These are phyloP conservation scores for Pygathrix nemaeus DNA, from an alignment of 2,113 vertebrate species.

Conservation along the genomic window DNA sequence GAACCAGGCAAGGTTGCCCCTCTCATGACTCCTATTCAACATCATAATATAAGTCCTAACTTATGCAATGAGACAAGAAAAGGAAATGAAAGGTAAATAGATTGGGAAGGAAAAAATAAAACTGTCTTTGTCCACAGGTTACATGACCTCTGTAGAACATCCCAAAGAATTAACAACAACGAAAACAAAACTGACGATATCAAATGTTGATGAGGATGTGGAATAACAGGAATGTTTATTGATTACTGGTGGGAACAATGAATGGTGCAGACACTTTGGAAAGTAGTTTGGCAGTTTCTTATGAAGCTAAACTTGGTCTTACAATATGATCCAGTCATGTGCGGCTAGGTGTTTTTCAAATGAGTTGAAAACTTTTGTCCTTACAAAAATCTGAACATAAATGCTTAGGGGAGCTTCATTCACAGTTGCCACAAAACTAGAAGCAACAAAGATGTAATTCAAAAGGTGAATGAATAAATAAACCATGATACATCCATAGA, in stretches of 20 bases:
- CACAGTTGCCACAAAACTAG: not conserved
- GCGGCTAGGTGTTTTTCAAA: not conserved
- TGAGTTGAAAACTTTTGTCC: not conserved
- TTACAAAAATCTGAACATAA: not conserved
- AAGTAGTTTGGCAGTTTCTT: not conserved
- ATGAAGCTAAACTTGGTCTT: not conserved
- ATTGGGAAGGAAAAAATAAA: not conserved
- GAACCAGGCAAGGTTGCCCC: not conserved
- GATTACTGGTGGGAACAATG: not conserved
- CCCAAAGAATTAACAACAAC: not conserved
- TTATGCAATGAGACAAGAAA: constrained; percentile 18
- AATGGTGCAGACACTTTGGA: not conserved
- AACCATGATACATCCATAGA: not conserved
- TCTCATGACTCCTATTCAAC: not conserved
- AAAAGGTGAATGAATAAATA: not conserved
- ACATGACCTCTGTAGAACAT: not conserved
- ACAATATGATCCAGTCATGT: not conserved
- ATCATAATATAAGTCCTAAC: not conserved
- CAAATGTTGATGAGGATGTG: not conserved
- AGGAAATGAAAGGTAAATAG: not conserved
- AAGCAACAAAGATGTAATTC: not conserved
- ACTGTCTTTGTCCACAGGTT: not conserved
- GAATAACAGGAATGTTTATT: not conserved
- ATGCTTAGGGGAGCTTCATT: not conserved
- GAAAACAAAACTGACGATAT: not conserved